Conservation (phyloP, 2,113 vertebrate species). For the Dicrurus megarhynchus region DNA sequence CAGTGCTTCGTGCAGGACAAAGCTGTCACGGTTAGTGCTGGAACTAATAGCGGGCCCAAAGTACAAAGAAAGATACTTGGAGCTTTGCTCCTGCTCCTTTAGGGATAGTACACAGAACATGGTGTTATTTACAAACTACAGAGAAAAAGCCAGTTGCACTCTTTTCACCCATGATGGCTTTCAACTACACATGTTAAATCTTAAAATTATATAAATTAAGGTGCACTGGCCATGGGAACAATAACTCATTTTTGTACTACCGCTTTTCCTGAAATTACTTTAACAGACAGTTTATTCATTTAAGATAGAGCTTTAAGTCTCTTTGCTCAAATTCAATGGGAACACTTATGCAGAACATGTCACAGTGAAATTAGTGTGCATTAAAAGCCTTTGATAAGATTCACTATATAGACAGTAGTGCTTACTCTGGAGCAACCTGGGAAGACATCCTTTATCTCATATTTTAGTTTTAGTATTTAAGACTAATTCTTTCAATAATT, state of each 20-base stretch:
- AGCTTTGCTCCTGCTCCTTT: not conserved
- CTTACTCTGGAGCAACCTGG: not conserved
- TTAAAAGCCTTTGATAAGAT: not conserved
- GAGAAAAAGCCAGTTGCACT: not conserved
- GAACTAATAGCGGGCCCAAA: not conserved
- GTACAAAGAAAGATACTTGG: not conserved
- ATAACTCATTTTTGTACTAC: not conserved
- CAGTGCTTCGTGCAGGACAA: not conserved
- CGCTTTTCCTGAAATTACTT: not conserved
- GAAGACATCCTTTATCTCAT: not conserved
- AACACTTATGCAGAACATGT: accelerated
- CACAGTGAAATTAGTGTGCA: not conserved
- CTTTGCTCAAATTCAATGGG: not conserved
- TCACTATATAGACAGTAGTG: not conserved
- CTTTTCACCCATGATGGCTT: not conserved
- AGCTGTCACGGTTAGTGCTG: not conserved
- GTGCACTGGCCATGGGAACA: not conserved
- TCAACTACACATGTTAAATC: not conserved
- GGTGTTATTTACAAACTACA: not conserved
- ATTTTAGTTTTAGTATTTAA: not conserved
- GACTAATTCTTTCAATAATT: not conserved
- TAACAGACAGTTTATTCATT: not conserved
- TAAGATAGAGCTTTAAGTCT: not conserved
- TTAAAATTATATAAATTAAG: not conserved
- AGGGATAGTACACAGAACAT: not conserved